Percentiles rank a stretch among this genome's conserved stretches.
These are phyloP conservation scores for Agrochola lychnidis DNA, from an alignment of 2,888 invertebrate species.

Conservation along the genomic window DNA sequence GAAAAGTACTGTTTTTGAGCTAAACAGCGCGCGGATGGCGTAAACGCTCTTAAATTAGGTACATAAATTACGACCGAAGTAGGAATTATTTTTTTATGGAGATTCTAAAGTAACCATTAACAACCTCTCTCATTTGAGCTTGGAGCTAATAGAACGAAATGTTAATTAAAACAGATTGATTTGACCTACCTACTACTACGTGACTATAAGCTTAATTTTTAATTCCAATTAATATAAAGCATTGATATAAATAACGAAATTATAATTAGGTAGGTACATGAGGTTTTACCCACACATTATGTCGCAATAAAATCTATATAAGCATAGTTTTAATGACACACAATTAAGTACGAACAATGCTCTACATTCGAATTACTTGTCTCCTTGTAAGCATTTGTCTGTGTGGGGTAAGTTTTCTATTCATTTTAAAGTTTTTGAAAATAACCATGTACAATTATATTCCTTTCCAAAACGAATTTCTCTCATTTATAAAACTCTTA, in stretches of 20 bases:
- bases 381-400: slow-evolving; percentile 62
- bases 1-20: too few relatives aligned
- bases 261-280: neutral
- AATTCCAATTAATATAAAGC: slow-evolving; percentile 37
- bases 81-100: too few relatives aligned
- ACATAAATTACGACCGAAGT: too few relatives aligned
- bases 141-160: neutral
- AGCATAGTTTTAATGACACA: slow-evolving; percentile 19
- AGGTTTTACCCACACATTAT: neutral
- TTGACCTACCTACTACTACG: slow-evolving; percentile 67
- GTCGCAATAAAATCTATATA: slow-evolving; percentile 27
- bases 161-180: slow-evolving; percentile 7
- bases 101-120: too few relatives aligned
- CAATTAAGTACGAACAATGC: slow-evolving; percentile 50
- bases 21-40: too few relatives aligned
- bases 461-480: neutral
- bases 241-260: slow-evolving; percentile 64
- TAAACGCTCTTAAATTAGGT: too few relatives aligned
- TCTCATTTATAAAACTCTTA: neutral
- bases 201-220: slow-evolving; percentile 62
- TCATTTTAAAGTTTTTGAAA: neutral
- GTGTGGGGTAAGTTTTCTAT: slow-evolving; percentile 69
- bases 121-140: neutral
- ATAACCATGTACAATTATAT: neutral
- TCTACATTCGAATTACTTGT: slow-evolving; percentile 43